These are phyloP conservation scores for Balaeniceps rex DNA, from an alignment of 2,113 vertebrate species.

Conservation along the genomic window DNA sequence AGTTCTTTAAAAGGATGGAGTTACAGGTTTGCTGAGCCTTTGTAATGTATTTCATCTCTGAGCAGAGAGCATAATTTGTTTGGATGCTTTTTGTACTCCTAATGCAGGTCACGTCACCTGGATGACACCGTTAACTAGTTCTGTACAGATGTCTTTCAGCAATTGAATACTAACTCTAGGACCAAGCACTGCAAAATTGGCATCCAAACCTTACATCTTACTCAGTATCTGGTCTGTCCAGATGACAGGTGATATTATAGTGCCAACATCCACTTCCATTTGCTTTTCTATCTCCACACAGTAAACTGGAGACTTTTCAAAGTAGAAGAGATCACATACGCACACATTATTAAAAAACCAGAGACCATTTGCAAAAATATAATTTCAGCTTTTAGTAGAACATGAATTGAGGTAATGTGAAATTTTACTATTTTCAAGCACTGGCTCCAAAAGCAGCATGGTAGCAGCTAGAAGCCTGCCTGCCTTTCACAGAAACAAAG, in stretches of 20 bases:
- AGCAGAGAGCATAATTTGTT: not conserved
- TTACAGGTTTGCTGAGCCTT: not conserved
- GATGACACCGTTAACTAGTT: not conserved
- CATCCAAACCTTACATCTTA: not conserved
- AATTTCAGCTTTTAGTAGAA: not conserved
- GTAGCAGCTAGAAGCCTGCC: not conserved
- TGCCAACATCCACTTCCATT: not conserved
- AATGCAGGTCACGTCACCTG: not conserved
- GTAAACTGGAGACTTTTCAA: not conserved
- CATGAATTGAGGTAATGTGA: not conserved
- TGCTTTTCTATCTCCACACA: not conserved
- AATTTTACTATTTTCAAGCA: not conserved
- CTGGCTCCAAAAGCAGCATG: not conserved
- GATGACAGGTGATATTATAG: not conserved
- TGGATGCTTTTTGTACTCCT: not conserved
- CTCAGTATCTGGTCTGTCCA: not conserved
- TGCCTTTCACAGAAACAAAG: not conserved
- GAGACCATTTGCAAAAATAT: not conserved
- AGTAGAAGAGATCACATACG: not conserved
- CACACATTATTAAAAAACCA: not conserved
- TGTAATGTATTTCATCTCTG: not conserved
- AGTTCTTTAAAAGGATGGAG: not conserved
- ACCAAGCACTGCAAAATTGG: not conserved
- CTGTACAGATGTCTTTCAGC: not conserved
- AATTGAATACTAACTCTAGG: not conserved